A percentile compares a stretch with the other conserved stretches of the same genome.
These are phyloP conservation scores for Danaus chrysippus DNA, from an alignment of 2,888 invertebrate genomes.

Conservation along the genomic window DNA sequence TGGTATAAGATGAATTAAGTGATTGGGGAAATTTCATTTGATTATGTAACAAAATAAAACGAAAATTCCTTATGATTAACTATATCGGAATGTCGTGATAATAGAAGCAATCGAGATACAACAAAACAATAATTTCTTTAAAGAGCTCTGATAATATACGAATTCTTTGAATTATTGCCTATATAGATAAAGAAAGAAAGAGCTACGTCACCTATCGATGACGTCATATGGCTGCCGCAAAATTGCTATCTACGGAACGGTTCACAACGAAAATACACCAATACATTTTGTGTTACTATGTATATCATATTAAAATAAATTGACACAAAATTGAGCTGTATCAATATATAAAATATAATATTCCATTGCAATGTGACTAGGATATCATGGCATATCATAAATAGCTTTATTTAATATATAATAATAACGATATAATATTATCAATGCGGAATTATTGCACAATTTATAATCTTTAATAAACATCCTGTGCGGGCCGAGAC, in stretches of 20 bases:
- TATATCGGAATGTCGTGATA: constrained; percentile 51
- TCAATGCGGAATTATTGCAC: constrained; percentile 3
- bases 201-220: constrained; percentile 36
- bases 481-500: constrained; percentile 2
- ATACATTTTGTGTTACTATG: too few relatives aligned
- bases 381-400: not conserved
- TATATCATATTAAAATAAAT: too few relatives aligned
- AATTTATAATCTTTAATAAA: constrained; percentile 7
- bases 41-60: constrained; percentile 14
- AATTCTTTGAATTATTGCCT: constrained; percentile 59
- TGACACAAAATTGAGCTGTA: too few relatives aligned
- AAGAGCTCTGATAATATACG: constrained; percentile 48
- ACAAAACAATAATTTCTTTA: constrained; percentile 48
- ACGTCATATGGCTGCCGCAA: constrained; percentile 34
- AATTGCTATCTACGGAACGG: constrained; percentile 19
- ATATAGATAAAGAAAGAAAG: constrained; percentile 41
- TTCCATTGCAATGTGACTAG: too few relatives aligned
- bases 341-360: too few relatives aligned
- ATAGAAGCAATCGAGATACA: constrained; percentile 55
- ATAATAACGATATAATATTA: constrained; percentile 7
- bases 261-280: too few relatives aligned
- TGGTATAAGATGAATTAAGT: too few relatives aligned
- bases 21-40: not conserved
- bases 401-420: constrained; percentile 5
- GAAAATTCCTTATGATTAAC: constrained; percentile 12